Conservation (phyloP, 35 echinoderm and acorn worm species). For the Diadema setosum region DNA sequence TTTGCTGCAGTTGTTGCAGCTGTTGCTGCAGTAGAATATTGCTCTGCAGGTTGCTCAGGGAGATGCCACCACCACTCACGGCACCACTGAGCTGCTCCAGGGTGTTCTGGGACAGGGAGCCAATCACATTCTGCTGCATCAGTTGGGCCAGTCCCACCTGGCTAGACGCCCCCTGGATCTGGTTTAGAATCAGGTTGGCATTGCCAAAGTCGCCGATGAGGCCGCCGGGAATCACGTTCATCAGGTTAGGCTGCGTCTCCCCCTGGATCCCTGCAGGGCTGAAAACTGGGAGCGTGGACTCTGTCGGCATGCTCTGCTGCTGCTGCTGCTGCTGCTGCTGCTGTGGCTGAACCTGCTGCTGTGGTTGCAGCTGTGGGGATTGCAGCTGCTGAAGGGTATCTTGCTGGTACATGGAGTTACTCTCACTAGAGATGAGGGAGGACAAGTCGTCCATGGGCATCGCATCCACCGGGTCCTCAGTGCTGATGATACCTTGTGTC, state of each 20-base stretch:
- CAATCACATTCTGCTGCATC: not conserved
- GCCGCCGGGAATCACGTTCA: not conserved
- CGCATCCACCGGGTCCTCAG: not conserved
- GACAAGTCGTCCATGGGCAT: not conserved
- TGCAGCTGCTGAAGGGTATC: not conserved
- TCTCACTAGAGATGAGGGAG: not conserved
- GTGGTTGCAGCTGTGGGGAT: not conserved
- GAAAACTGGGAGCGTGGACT: not conserved
- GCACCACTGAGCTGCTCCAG: not conserved
- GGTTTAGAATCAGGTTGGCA: not conserved
- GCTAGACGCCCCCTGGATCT: not conserved
- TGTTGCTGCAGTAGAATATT: not conserved
- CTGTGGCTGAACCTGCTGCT: conserved; percentile 3
- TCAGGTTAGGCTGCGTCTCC: not conserved
- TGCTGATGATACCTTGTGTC: not conserved
- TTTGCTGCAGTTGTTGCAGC: conserved; percentile 49
- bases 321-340: conserved; percentile 30
- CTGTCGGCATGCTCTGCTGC: conserved; percentile 9
- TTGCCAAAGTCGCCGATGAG: not conserved
- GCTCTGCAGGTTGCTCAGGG: not conserved
- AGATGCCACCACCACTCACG: not conserved
- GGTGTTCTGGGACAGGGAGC: not conserved
- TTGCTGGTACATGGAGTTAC: not conserved
- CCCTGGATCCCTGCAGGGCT: not conserved
- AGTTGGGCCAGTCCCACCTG: not conserved